phyloP scores from a whole-genome alignment of 2,797 vertebrate species.

The Manis pentadactyla region DNA sequence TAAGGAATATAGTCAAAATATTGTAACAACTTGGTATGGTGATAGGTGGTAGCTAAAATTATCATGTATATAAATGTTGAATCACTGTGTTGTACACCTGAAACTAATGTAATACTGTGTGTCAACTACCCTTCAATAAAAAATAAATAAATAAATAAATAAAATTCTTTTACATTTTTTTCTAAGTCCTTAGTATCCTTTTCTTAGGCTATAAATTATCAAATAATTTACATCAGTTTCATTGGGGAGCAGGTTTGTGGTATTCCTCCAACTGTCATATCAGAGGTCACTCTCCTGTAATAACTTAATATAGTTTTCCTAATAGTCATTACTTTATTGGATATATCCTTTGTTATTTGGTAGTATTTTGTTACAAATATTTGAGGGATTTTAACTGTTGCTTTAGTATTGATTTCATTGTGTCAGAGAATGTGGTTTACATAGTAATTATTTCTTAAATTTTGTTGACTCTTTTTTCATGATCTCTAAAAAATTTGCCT shows the following conservation, averaged over 20 bases:
- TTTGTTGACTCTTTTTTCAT: not conserved
- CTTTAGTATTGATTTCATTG: not conserved
- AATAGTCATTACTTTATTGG: not conserved
- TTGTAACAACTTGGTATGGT: too few relatives aligned
- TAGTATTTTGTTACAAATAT: not conserved
- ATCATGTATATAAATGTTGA: too few relatives aligned
- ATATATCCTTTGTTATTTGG: not conserved
- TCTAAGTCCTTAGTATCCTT: not conserved
- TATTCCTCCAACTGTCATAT: not conserved
- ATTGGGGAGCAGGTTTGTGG: not conserved
- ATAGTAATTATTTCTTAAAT: not conserved
- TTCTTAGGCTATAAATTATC: not conserved
- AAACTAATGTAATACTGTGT: too few relatives aligned
- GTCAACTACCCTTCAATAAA: too few relatives aligned
- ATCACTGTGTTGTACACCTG: too few relatives aligned
- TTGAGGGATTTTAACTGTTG: not conserved
- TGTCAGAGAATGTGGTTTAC: not conserved
- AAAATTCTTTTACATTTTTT: too few relatives aligned
- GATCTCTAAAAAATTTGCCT: not conserved
- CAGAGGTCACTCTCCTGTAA: not conserved
- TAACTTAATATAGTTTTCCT: not conserved
- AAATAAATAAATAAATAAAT: too few relatives aligned
- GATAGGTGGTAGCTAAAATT: too few relatives aligned
- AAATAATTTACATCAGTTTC: not conserved
- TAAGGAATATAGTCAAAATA: too few relatives aligned